Evolutionary conservation across 2,113 vertebrate species (phyloP).

Genomic region (Chunga burmeisteri): DNA sequence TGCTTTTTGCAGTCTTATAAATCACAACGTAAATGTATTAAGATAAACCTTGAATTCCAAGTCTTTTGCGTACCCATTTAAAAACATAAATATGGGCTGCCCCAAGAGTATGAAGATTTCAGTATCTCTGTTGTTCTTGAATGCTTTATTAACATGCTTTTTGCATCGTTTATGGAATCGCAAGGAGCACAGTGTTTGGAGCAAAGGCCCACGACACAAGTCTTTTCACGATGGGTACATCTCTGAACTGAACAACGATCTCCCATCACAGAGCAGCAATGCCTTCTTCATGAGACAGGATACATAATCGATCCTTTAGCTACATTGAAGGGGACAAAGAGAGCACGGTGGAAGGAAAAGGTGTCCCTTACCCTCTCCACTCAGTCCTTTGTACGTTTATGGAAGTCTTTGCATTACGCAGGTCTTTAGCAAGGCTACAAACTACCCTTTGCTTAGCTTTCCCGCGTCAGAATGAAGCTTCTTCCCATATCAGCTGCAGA

Average conservation of each 20-base stretch:
- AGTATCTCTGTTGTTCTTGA: neutral
- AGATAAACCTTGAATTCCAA: slow-evolving; percentile 18
- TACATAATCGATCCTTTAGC: neutral
- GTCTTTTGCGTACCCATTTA: neutral
- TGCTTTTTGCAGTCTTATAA: slow-evolving; percentile 29
- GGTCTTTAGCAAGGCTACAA: neutral
- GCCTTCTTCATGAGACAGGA: neutral
- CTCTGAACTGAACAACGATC: neutral
- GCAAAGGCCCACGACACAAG: neutral
- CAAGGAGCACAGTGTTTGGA: neutral
- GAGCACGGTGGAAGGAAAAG: neutral
- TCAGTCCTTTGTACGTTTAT: neutral
- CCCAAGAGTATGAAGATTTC: neutral
- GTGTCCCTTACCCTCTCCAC: neutral
- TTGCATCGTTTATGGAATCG: neutral
- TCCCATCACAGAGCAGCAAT: neutral
- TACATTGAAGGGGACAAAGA: neutral
- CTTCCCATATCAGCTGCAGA: neutral
- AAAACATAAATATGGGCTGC: neutral
- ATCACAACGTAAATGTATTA: slow-evolving; percentile 1
- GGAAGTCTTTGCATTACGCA: neutral
- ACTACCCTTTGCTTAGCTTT: neutral
- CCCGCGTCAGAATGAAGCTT: neutral
- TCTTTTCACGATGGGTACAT: neutral
- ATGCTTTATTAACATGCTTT: neutral